Conservation (phyloP, 2,888 invertebrate species). For the Beris morrisii region DNA sequence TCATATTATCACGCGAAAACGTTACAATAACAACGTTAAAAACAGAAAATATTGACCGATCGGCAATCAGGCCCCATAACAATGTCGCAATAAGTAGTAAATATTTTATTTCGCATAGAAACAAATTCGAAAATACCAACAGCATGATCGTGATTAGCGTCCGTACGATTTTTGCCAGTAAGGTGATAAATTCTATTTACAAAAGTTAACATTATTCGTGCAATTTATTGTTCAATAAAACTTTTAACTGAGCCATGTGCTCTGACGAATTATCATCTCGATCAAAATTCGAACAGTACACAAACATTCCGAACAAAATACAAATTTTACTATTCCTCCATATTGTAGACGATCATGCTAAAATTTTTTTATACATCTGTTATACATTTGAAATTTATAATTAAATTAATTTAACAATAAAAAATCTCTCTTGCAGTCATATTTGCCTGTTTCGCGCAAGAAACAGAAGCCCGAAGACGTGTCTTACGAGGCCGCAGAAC, state of each 20-base stretch:
- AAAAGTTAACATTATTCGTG: neutral
- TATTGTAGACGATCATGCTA: neutral
- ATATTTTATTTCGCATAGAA: no score
- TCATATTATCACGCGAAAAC: no score
- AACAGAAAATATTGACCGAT: no score
- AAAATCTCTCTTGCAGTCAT: conserved; percentile 60
- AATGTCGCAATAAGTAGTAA: no score
- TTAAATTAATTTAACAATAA: neutral
- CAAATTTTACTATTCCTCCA: conserved; percentile 8
- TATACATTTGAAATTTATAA: neutral
- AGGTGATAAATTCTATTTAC: conserved; percentile 20
- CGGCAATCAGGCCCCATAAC: no score
- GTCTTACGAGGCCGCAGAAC: conserved; percentile 78
- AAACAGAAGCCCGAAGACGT: conserved; percentile 76
- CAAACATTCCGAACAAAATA: neutral
- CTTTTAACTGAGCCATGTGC: conserved; percentile 12
- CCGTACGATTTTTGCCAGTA: no score
- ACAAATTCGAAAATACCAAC: no score
- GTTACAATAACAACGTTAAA: no score
- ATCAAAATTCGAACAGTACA: conserved; percentile 12
- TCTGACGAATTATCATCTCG: neutral
- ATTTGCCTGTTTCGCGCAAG: conserved; percentile 67
- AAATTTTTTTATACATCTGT: no score
- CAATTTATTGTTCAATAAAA: conserved; percentile 1
- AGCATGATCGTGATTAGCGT: no score